Evolutionary conservation across 2,113 vertebrate genomes (phyloP), one percentile per base, ranked within the genome.

Genomic region (Amblyopsis rosae): DNA sequence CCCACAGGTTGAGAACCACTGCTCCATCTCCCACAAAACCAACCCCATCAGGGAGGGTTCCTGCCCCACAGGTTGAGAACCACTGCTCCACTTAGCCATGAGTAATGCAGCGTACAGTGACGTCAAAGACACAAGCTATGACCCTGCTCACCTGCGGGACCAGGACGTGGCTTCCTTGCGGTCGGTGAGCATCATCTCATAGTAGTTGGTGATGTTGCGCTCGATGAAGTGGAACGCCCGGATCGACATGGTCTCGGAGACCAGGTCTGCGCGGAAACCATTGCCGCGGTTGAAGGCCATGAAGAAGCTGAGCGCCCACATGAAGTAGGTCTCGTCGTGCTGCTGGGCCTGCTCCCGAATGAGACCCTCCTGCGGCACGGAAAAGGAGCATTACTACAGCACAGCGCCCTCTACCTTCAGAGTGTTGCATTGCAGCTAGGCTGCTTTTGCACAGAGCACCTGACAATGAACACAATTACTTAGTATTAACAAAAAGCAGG

Each of bases 111-210:
- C 26, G 26, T 41, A 8, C 35, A 41, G 35, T 41, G 7, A 41
- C 4, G 0, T 5, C 35, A 41, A 8, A 7, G 10, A 45, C 8
- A 32, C 16, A 8, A 11, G 26, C n/a, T 12, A 3, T 3, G 1
- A 4, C 13, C 2, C 0, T 1, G 47, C 89, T 79, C 69, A 96
- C 98, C 98, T 93, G 72, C 91, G 93, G 1, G 95, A 95, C 98
- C 98, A 99, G 58, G 96, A 96, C 0, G 84, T 89, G 0, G 95
- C 95, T 56, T 96, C 95, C 81, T 95, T 97, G 61, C 94, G 94
- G 81, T 98, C 96, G 0, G 94, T 94, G n/a, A 99, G 91, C 3
- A 96, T 93, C 96, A 98, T 98, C 86, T 99, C 98, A 0, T 99
- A 99, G 82, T 98, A 99, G 72, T 91, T 93, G 59, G 96, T 98